These are phyloP conservation scores for Mnemiopsis leidyi DNA, from an alignment of 37 sponge, comb jelly and placozoan genomes.

Conservation along the genomic window DNA sequence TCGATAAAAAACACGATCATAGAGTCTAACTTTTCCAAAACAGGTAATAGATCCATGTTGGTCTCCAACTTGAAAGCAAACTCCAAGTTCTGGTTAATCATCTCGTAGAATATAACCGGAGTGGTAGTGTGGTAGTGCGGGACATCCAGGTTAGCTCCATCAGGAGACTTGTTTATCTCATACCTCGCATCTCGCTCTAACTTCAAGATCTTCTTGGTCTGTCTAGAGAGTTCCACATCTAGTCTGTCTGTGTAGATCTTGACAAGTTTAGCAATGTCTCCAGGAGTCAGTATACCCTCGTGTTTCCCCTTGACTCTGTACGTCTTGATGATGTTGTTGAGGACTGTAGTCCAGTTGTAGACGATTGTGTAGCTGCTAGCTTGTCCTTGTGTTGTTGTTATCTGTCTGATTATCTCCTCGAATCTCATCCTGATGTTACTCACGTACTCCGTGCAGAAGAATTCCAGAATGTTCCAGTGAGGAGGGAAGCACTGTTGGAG, in stretches of 20 bases:
- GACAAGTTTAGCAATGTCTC: background rate
- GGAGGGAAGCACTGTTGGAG: slow-evolving; percentile 1
- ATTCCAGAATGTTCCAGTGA: background rate
- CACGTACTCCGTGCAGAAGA: background rate
- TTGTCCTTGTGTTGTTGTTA: background rate
- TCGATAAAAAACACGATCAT: background rate
- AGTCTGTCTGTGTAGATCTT: background rate
- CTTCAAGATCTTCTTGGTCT: background rate
- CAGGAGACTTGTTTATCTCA: background rate
- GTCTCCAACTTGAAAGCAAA: background rate
- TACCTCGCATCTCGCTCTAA: background rate
- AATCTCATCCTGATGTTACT: background rate
- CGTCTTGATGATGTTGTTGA: background rate
- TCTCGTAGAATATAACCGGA: background rate
- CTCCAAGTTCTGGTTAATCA: background rate
- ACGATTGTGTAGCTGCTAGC: background rate
- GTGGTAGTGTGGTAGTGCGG: background rate
- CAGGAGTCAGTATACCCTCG: background rate
- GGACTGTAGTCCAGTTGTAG: slow-evolving; percentile 15
- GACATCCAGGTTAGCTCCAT: background rate
- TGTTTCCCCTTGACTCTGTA: background rate
- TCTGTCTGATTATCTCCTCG: background rate
- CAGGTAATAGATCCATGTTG: background rate
- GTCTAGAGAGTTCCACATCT: background rate
- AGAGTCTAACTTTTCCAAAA: background rate